phyloP scores from a whole-genome alignment of 2,888 invertebrate species.

The Incurvaria masculella region DNA sequence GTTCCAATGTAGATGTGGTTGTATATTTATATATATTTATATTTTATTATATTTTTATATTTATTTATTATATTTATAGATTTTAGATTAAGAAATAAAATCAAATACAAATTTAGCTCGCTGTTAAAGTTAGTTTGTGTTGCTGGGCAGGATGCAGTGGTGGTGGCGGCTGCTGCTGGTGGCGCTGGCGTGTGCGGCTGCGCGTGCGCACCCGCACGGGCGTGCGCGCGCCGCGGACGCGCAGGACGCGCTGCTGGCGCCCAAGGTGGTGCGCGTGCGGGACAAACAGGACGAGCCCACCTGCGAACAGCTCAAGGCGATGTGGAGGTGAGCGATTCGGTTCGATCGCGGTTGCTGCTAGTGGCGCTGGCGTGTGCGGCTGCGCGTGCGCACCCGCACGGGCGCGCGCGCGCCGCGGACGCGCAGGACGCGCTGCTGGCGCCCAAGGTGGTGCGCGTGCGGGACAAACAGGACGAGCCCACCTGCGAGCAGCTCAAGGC shows the following conservation, averaged over 20 bases:
- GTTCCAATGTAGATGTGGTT: too few relatives aligned
- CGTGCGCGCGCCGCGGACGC: constrained; percentile 26
- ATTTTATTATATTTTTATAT: too few relatives aligned
- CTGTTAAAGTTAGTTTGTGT: too few relatives aligned
- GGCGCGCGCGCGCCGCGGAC: not conserved
- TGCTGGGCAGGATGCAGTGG: too few relatives aligned
- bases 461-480: constrained; percentile 68
- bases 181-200: constrained; percentile 30
- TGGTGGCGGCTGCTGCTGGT: constrained; percentile 7
- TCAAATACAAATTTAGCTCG: too few relatives aligned
- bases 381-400: constrained; percentile 16
- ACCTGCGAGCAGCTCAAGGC: constrained; percentile 83
- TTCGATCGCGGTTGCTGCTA: not conserved
- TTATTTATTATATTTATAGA: too few relatives aligned
- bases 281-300: constrained; percentile 68
- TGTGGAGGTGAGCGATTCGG: constrained; percentile 68
- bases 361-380: constrained; percentile 3
- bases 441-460: not conserved
- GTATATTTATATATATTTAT: too few relatives aligned
- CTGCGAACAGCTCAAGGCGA: constrained; percentile 83
- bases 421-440: too few relatives aligned
- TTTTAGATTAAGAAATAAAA: too few relatives aligned
- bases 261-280: constrained; percentile 36
- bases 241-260: constrained; percentile 38
- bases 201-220: constrained; percentile 22